Conservation (phyloP, 2,113 vertebrate genomes). For the Melierax canorus region DNA sequence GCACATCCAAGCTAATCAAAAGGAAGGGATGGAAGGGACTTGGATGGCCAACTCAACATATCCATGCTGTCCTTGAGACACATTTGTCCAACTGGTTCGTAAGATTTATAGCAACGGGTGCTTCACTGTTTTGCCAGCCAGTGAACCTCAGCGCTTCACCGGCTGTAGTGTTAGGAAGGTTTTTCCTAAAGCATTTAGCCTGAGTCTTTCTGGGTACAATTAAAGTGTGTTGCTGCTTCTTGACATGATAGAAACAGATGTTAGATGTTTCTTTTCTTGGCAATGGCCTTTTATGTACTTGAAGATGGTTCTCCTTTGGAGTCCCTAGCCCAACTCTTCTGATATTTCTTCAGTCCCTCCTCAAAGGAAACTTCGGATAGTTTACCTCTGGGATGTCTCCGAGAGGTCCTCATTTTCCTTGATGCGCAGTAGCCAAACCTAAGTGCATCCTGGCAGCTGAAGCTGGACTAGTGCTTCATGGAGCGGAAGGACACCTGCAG, state of each 20-base stretch:
- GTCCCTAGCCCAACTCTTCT: not conserved
- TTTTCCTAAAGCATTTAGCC: not conserved
- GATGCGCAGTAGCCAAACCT: not conserved
- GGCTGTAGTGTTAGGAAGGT: not conserved
- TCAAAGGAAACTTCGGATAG: not conserved
- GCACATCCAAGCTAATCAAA: not conserved
- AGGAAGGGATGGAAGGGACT: not conserved
- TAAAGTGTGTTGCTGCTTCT: not conserved
- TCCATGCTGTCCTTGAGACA: not conserved
- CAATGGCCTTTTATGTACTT: not conserved
- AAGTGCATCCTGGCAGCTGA: not conserved
- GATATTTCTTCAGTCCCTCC: not conserved
- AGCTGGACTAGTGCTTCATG: not conserved
- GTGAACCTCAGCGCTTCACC: not conserved
- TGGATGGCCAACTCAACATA: not conserved
- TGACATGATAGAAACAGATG: not conserved
- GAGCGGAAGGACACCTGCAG: not conserved
- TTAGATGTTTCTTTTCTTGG: not conserved
- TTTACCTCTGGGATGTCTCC: not conserved
- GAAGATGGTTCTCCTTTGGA: not conserved
- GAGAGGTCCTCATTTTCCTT: not conserved
- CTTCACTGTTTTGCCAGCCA: not conserved
- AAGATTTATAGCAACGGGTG: not conserved
- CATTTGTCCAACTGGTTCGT: accelerated
- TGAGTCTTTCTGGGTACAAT: not conserved